phyloP scores from a whole-genome alignment of 2,113 vertebrate species.

The Amphilophus citrinellus region DNA sequence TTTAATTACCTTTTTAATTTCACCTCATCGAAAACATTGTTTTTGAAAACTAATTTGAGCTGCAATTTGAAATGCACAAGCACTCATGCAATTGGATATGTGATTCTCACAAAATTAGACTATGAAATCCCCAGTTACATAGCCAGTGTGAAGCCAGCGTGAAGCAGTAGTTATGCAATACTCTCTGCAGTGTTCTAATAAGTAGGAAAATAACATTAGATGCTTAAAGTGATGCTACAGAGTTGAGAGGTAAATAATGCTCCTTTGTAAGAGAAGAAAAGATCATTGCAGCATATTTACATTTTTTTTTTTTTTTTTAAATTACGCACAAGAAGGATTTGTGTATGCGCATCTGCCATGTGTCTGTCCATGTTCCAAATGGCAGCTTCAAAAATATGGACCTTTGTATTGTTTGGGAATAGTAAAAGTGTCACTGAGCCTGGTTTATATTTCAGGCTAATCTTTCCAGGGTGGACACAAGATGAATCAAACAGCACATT shows the following conservation, averaged over 20 bases:
- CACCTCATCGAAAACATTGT: not conserved
- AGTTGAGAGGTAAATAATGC: conserved; percentile 34
- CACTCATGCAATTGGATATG: conserved; percentile 29
- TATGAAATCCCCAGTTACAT: conserved; percentile 48
- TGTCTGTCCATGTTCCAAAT: not conserved
- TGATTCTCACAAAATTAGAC: conserved; percentile 46
- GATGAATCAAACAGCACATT: conserved; percentile 88
- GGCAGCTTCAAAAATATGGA: conserved; percentile 9
- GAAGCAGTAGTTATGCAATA: conserved; percentile 50
- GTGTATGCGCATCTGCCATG: not conserved
- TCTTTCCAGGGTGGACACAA: conserved; percentile 77
- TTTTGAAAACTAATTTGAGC: conserved; percentile 27
- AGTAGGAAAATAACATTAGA: conserved; percentile 29
- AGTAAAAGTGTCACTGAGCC: conserved; percentile 50
- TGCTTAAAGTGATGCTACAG: not conserved
- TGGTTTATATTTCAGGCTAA: conserved; percentile 78
- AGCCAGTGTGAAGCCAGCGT: conserved; percentile 21
- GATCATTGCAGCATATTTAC: too few species aligned
- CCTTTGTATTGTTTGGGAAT: conserved; percentile 30
- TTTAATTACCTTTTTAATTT: conserved; percentile 25
- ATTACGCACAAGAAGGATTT: too few species aligned
- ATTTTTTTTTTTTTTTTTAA: too few species aligned
- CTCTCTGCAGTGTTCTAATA: conserved; percentile 25
- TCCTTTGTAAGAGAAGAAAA: not conserved
- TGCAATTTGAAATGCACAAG: not conserved